These are phyloP conservation scores for Sitobion miscanthi DNA, from an alignment of 1,140 invertebrate species.

Conservation along the genomic window DNA sequence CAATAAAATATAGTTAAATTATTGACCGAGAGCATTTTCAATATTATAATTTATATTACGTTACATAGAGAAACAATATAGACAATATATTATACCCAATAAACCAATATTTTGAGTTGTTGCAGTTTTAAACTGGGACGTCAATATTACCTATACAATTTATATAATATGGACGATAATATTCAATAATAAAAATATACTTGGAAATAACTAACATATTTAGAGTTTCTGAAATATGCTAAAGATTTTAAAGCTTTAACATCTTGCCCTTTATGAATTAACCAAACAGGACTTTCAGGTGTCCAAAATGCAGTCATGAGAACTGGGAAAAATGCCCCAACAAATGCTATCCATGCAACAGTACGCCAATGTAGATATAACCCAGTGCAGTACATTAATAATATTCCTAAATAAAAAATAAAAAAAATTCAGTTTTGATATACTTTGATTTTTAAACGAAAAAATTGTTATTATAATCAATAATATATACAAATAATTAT, in stretches of 20 bases:
- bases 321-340: slow-evolving; percentile 67
- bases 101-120: too few species aligned
- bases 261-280: slow-evolving; percentile 66
- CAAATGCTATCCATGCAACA: slow-evolving; percentile 67
- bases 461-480: background rate
- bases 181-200: background rate
- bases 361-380: slow-evolving; percentile 68
- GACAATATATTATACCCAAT: too few species aligned
- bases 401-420: slow-evolving; percentile 65
- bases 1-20: too few species aligned
- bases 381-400: slow-evolving; percentile 70
- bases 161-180: background rate
- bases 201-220: slow-evolving; percentile 1
- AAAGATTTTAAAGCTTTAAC: slow-evolving; percentile 65
- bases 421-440: background rate
- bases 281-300: slow-evolving; percentile 74
- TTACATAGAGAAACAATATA: too few species aligned
- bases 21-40: too few species aligned
- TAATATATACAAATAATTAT: background rate
- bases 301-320: slow-evolving; percentile 68
- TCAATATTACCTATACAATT: background rate
- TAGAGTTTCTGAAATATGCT: slow-evolving; percentile 39
- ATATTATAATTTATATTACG: too few species aligned
- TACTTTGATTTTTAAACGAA: background rate
- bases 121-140: too few species aligned